Base-by-base conservation (phyloP, 2,888 invertebrate genomes). In the Drosophila tripunctata region DNA sequence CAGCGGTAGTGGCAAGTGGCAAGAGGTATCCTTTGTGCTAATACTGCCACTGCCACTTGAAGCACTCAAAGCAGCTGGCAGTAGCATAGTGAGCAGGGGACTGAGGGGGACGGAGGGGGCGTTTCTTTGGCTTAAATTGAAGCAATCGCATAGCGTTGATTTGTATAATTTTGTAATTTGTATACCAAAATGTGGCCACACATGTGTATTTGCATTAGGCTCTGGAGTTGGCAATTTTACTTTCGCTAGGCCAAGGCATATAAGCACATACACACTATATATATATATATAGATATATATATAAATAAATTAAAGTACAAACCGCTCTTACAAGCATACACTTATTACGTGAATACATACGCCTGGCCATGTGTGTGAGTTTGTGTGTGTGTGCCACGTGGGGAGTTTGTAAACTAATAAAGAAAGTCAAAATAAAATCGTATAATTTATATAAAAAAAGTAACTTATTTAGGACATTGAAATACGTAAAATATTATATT, bases 161-260 rank as follows among this genome's bases (percentile, higher is more conserved):
- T 84, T 88, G 83, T 84, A 84, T 84, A 84, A 84, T 84, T 84
- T 84, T 77, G 83, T 88, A 84, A 84, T 84, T 88, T 84, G 88
- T 84, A 84, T 87, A 84, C 83, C 88, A 65, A 75, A 80, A 73
- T 80, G 88, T 77, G 72, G 87, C 81, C 87, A 83, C 83, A 88
- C 85, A 84, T 74, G 77, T 77, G 74, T 69, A 43, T 35, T 48
- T 57, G 54, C 57, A 69, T 65, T 55, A 61, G 57, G 43, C 63
- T 21, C 65, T 17, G 57, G 40, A 56, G 57, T 40, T 71, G 66
- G 70, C 68, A 82, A 83, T 86, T 78, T 78, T 57, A 61, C 72
- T 71, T 76, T 71, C 57, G 30, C 66, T 57, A 61, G 54, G 55
- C 48, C 54, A 44, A 52, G 60, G 50, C 64, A 67, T 57, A 56